phyloP scores from a whole-genome alignment of 92 coral and sea anemone species.

The Siderastrea siderea region DNA sequence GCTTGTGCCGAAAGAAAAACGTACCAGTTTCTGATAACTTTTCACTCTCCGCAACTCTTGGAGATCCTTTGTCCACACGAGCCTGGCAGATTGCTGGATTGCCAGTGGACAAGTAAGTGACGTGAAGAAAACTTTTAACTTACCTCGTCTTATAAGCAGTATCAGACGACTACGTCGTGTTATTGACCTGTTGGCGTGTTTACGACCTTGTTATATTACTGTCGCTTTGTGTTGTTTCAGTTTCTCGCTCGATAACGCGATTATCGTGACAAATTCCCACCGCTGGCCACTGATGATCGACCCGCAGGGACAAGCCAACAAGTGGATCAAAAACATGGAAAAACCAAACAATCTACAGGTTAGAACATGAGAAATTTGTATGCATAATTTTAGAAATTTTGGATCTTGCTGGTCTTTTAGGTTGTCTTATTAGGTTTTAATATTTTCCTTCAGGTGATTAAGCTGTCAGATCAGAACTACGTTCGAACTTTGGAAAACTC shows the following conservation, averaged over 20 bases:
- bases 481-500: constrained; percentile 94
- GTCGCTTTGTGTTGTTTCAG: constrained; percentile 40
- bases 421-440: background rate
- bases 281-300: constrained; percentile 99
- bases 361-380: background rate
- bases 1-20: constrained; percentile 82
- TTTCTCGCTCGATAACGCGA: constrained; percentile 98
- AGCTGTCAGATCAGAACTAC: constrained; percentile 93
- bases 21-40: constrained; percentile 94
- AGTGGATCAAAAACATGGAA: constrained; percentile 99
- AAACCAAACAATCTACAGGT: constrained; percentile 95
- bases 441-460: constrained; percentile 74
- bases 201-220: background rate
- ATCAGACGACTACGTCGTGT: background rate
- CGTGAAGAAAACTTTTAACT: background rate
- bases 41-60: constrained; percentile 91
- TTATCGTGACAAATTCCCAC: constrained; percentile 92
- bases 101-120: constrained; percentile 94
- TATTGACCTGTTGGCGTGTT: background rate
- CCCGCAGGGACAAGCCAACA: constrained; percentile 99
- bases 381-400: background rate
- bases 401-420: background rate
- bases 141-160: background rate
- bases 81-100: constrained; percentile 99
- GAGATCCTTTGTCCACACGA: constrained; percentile 92